These are phyloP conservation scores for Isichthys henryi DNA, from an alignment of 2,113 vertebrate genomes.

Conservation along the genomic window DNA sequence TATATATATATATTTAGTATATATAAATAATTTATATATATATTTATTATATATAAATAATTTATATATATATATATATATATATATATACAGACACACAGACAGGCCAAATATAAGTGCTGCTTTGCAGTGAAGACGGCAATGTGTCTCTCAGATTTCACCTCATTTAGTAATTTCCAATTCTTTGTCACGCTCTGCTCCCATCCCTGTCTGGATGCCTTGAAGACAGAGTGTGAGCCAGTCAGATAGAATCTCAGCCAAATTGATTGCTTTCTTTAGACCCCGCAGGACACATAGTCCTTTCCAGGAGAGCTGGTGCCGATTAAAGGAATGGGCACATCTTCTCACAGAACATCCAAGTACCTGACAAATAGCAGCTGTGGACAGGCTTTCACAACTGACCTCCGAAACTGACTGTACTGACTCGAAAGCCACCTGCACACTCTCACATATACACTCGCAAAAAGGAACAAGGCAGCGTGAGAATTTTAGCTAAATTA, in stretches of 20 bases:
- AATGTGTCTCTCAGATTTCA: not conserved
- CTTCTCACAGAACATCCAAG: not conserved
- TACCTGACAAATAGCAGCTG: not conserved
- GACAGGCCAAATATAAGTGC: not conserved
- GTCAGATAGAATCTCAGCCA: conserved; percentile 8
- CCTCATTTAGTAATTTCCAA: not conserved
- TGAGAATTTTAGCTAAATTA: not conserved
- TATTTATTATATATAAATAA: no score
- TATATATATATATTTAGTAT: no score
- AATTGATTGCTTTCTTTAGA: conserved; percentile 5
- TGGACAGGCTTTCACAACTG: not conserved
- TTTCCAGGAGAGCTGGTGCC: not conserved
- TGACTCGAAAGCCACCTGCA: not conserved
- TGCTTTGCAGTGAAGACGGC: not conserved
- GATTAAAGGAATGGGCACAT: not conserved
- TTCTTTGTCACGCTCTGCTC: not conserved
- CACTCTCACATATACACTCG: not conserved
- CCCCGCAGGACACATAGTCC: not conserved
- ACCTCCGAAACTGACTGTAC: not conserved
- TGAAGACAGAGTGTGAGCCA: conserved; percentile 6
- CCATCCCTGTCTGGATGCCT: not conserved
- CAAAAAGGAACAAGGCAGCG: not conserved
- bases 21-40: no score
- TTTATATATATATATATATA: no score
- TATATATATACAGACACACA: no score